These are phyloP conservation scores for Machimus rusticus DNA, from an alignment of 2,888 invertebrate species.

Conservation along the genomic window DNA sequence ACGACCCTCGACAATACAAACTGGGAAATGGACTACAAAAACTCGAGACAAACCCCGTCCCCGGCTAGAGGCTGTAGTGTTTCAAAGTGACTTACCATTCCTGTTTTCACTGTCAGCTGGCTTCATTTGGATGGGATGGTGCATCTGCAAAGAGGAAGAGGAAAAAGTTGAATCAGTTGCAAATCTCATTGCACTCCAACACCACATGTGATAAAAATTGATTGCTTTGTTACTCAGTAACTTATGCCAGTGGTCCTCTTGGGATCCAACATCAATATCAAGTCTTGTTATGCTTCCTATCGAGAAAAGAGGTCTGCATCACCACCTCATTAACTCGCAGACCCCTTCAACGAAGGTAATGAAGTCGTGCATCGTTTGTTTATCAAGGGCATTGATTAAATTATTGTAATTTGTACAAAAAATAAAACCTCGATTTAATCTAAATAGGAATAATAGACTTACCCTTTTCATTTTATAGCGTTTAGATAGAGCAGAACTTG, in stretches of 20 bases:
- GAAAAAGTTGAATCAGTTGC: constrained; percentile 27
- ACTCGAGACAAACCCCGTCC: not conserved
- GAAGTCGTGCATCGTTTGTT: too few species aligned
- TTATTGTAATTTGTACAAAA: too few species aligned
- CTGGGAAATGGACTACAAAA: constrained; percentile 25
- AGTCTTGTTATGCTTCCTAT: not conserved
- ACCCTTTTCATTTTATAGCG: too few species aligned
- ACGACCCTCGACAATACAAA: constrained; percentile 30
- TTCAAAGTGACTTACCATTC: constrained; percentile 81
- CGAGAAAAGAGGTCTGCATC: not conserved
- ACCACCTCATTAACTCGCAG: not conserved
- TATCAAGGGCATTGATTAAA: too few species aligned
- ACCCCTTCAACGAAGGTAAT: not conserved
- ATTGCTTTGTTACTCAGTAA: constrained; percentile 10
- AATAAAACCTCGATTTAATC: too few species aligned
- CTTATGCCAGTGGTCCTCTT: not conserved
- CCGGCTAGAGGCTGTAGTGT: constrained; percentile 16
- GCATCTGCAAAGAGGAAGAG: constrained; percentile 82
- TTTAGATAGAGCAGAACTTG: too few species aligned
- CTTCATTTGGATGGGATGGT: constrained; percentile 99
- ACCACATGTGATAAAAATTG: constrained; percentile 35
- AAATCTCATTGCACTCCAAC: constrained; percentile 2
- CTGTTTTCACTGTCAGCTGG: constrained; percentile 99
- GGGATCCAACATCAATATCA: not conserved
- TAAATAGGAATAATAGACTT: too few species aligned